A percentile compares a stretch with the other conserved stretches of the same genome.
phyloP scores from a whole-genome alignment of 2,888 invertebrate species.

The Spatulosminthurus flaviceps region DNA sequence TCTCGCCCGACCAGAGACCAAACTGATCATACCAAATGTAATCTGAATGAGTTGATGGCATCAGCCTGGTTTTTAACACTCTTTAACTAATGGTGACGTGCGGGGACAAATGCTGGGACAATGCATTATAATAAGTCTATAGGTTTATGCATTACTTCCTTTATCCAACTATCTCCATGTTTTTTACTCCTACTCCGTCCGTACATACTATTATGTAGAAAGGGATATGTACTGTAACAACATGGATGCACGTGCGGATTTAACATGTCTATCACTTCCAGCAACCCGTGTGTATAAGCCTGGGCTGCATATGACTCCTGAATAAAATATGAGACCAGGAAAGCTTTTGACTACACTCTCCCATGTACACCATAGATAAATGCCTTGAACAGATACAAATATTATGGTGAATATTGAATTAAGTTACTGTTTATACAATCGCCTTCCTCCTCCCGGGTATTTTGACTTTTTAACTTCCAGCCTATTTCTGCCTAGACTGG shows the following conservation, averaged over 20 bases:
- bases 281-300: no score
- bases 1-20: constrained; percentile 25
- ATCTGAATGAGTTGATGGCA: constrained; percentile 23
- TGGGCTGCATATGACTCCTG: constrained; percentile 27
- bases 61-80: constrained; percentile 23
- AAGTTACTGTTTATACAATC: constrained; percentile 21
- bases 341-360: constrained; percentile 11
- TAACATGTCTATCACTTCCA: not conserved
- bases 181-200: no score
- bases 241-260: not conserved
- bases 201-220: no score
- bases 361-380: constrained; percentile 37
- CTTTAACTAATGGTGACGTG: constrained; percentile 10
- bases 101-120: not conserved
- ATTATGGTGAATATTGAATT: constrained; percentile 43
- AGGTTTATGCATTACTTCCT: no score
- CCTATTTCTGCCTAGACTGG: no score
- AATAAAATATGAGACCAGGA: constrained; percentile 37
- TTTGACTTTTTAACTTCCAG: not conserved
- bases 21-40: constrained; percentile 38
- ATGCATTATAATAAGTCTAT: no score
- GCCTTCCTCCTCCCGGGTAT: not conserved
- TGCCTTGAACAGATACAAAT: constrained; percentile 41
- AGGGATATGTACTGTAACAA: no score
- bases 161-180: no score